These are phyloP conservation scores for Todiramphus chloris DNA, from an alignment of 2,113 vertebrate species.

Conservation along the genomic window DNA sequence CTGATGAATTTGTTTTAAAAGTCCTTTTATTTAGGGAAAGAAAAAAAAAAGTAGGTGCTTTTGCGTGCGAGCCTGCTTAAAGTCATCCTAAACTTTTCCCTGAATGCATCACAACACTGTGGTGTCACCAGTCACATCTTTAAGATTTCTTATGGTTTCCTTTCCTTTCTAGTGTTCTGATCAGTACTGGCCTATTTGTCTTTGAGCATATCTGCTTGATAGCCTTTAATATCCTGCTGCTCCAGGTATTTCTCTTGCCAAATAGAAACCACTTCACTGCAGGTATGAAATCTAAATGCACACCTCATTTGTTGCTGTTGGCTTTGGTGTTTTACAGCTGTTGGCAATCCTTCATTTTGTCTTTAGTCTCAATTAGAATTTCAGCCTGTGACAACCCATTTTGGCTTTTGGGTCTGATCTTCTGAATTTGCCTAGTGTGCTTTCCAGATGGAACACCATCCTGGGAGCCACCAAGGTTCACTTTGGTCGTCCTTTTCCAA, in stretches of 20 bases:
- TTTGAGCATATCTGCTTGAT: not conserved
- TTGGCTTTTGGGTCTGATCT: not conserved
- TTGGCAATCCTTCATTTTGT: not conserved
- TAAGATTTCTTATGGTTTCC: not conserved
- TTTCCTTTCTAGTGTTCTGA: not conserved
- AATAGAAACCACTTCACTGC: not conserved
- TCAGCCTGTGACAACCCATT: not conserved
- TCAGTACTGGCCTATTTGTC: not conserved
- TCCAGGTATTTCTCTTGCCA: not conserved
- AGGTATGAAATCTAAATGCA: not conserved
- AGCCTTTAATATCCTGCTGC: not conserved
- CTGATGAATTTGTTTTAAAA: not conserved
- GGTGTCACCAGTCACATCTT: not conserved
- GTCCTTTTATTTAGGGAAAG: not conserved
- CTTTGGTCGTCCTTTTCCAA: not conserved
- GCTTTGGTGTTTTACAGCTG: not conserved
- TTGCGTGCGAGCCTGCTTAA: not conserved
- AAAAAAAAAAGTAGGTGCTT: not conserved
- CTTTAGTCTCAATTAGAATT: not conserved
- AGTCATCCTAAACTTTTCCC: not conserved
- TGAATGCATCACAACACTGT: not conserved
- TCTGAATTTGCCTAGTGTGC: not conserved
- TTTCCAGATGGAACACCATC: not conserved
- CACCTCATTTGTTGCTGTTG: not conserved
- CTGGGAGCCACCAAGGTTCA: not conserved